Evolutionary conservation across 2,113 vertebrate genomes (phyloP).

Genomic region (Proterorhinus semilunaris): DNA sequence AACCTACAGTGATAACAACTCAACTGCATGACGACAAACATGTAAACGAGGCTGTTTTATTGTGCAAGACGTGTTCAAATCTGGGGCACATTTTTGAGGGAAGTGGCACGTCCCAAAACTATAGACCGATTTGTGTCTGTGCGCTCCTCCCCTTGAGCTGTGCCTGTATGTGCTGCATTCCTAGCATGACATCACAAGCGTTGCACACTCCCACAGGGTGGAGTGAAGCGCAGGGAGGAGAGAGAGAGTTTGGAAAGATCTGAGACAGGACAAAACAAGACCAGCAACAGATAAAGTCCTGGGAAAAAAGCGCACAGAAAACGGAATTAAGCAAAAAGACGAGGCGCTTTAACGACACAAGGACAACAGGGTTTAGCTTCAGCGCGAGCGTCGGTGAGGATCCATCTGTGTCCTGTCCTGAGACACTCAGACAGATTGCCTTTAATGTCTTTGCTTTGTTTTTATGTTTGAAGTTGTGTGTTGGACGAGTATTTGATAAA

Average conservation of each 20-base stretch:
- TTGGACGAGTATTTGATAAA: neutral
- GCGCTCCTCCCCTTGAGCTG: slow-evolving; percentile 53
- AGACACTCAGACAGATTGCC: slow-evolving; percentile 20
- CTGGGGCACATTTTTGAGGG: neutral
- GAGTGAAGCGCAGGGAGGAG: slow-evolving; percentile 56
- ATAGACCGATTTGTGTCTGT: slow-evolving; percentile 33
- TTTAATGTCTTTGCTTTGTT: neutral
- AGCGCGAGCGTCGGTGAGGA: slow-evolving; percentile 30
- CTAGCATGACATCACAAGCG: slow-evolving; percentile 79
- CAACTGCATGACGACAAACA: neutral
- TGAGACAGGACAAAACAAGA: slow-evolving; percentile 48
- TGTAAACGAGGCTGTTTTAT: neutral
- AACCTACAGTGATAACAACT: slow-evolving; percentile 16
- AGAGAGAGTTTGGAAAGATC: slow-evolving; percentile 37
- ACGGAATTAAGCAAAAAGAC: slow-evolving; percentile 1
- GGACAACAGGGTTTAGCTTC: slow-evolving; percentile 18
- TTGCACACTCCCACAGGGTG: slow-evolving; percentile 73
- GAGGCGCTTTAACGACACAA: slow-evolving; percentile 4
- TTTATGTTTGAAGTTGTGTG: neutral
- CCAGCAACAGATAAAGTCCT: slow-evolving; percentile 24
- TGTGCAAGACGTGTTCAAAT: neutral
- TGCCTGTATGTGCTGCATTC: slow-evolving; percentile 74
- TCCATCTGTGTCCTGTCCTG: slow-evolving; percentile 21
- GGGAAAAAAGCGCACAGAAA: slow-evolving; percentile 19
- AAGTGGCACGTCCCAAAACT: slow-evolving; percentile 11